Base-by-base conservation (phyloP, 2,113 vertebrate genomes). In the Suricata suricatta region DNA sequence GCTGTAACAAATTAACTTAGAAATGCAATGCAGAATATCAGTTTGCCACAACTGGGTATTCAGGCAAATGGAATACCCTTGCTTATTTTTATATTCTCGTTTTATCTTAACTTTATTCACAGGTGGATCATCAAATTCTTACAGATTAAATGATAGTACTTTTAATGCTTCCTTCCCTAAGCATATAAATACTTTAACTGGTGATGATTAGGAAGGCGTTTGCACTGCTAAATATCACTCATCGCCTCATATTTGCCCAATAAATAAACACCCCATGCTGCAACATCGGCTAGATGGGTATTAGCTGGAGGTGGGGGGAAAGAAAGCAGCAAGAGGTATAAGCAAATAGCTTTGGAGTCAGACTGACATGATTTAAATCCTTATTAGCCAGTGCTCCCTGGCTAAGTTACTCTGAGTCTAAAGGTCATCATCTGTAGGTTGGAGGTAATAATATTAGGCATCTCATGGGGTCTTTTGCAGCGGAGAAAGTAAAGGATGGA, bases 1-100 rank as follows among this genome's bases (percentile, higher is more conserved):
- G 84, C 83, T 74, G 14, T 82, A 79, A 88, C 16, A 86, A 31
- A 92, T 81, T 97, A 89, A 92, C 54, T 96, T 64, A 68, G 79
- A 95, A 90, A 66, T 66, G n/a, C 23, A 92, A 81, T 33, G 41
- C 76, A 74, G 54, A 50, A 54, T 88, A 71, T 92, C 44, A 76
- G 2, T 81, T 94, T 96, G 72, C 52, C 41, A 68, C 12, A 63
- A 63, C 12, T 35, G 38, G 31, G 5, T 92, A 76, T 81, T 94
- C 35, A 69, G 57, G 41, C 31, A 44, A 92, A 52, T 81, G 64
- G 29, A 52, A 68, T 81, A 63, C 27, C 88, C 33, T 72, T 60
- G 19, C 29, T 79, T 87, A 82, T 93, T 93, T 89, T 57, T 71
- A 83, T 71, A 86, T 81, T 81, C 15, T 84, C 83, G 21, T 64